These are phyloP conservation scores for Scaptomyza polygonia DNA, from an alignment of 2,888 invertebrate genomes.

Conservation along the genomic window DNA sequence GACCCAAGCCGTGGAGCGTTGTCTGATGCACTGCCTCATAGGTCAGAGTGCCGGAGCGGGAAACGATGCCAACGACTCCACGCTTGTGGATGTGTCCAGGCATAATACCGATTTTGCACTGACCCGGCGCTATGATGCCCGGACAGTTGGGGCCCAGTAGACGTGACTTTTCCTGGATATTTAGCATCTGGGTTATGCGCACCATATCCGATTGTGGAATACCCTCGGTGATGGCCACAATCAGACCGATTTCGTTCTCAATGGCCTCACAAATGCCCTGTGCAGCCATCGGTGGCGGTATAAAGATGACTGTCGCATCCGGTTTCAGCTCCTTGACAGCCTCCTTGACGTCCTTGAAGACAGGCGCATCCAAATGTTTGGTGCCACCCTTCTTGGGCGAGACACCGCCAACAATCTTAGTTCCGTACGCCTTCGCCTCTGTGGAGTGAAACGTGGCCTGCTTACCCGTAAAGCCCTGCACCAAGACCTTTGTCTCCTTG, in stretches of 20 bases:
- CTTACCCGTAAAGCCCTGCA: constrained; percentile 99
- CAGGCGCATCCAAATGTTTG: constrained; percentile 90
- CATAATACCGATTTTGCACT: constrained; percentile 99
- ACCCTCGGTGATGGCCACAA: constrained; percentile 99
- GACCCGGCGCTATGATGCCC: constrained; percentile 96
- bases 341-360: constrained; percentile 86
- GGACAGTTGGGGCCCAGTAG: constrained; percentile 99
- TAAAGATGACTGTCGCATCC: constrained; percentile 97
- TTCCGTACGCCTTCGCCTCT: constrained; percentile 98
- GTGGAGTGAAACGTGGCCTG: constrained; percentile 97
- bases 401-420: constrained; percentile 93
- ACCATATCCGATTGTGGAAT: constrained; percentile 99
- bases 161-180: constrained; percentile 94
- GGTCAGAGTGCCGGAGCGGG: constrained; percentile 98
- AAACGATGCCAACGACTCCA: constrained; percentile 96
- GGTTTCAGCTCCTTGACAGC: constrained; percentile 94
- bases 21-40: constrained; percentile 99
- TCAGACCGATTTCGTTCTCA: constrained; percentile 96
- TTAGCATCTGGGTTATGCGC: constrained; percentile 93
- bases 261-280: constrained; percentile 95
- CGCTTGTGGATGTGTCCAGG: constrained; percentile 98
- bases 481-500: constrained; percentile 95
- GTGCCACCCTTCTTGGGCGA: constrained; percentile 92
- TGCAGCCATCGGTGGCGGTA: constrained; percentile 96
- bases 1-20: constrained; percentile 93